Evolutionary conservation across 2,113 vertebrate genomes (phyloP).

Genomic region (Pterocles burchelli): DNA sequence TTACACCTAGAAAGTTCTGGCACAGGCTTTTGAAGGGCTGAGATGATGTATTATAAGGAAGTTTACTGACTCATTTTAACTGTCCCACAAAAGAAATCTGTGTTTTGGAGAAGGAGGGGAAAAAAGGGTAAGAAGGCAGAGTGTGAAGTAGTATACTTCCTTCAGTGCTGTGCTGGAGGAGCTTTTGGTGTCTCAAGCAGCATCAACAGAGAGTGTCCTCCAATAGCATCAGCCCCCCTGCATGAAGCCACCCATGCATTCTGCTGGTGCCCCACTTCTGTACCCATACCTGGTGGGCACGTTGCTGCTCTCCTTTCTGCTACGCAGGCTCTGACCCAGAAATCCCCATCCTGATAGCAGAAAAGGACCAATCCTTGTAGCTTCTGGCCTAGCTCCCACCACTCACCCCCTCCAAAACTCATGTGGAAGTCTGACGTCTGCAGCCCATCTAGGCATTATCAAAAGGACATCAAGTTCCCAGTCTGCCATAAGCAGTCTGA

Average conservation of each 20-base stretch:
- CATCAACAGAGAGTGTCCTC: background rate
- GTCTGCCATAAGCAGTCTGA: background rate
- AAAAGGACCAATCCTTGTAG: background rate
- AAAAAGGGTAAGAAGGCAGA: background rate
- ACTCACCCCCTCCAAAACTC: background rate
- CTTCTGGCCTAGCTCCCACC: background rate
- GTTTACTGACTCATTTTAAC: background rate
- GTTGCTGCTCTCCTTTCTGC: background rate
- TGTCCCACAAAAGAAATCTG: background rate
- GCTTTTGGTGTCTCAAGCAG: accelerated
- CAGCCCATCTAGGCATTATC: background rate
- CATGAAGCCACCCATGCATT: background rate
- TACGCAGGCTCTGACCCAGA: background rate
- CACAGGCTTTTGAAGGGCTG: background rate
- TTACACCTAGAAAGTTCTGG: background rate
- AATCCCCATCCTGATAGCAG: background rate
- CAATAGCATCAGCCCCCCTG: background rate
- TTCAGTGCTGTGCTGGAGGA: background rate
- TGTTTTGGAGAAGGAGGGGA: accelerated
- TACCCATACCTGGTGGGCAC: background rate
- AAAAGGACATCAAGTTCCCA: background rate
- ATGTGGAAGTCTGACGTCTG: background rate
- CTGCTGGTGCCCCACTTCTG: background rate
- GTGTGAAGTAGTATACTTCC: background rate
- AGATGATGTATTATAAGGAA: background rate